A percentile compares a stretch with the other conserved stretches of the same genome.
Conservation (phyloP, 2,113 vertebrate species). For the Tragulus kanchil region DNA sequence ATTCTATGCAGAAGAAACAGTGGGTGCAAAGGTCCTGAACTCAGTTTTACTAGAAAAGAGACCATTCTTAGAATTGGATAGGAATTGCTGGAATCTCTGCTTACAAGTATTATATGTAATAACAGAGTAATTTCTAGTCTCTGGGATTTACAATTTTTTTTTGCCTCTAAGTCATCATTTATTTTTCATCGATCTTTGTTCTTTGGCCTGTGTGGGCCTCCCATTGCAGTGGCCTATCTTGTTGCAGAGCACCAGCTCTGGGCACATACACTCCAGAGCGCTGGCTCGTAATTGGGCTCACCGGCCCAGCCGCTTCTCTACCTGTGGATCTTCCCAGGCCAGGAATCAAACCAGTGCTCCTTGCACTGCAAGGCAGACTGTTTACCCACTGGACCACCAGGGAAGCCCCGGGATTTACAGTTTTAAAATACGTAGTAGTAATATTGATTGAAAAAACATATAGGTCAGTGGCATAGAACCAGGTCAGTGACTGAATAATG, state of each 20-base stretch:
- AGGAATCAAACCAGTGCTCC: no score
- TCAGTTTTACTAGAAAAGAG: background rate
- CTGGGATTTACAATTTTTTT: slow-evolving; percentile 6
- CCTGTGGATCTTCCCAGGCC: no score
- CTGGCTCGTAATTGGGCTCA: no score
- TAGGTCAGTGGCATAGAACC: background rate
- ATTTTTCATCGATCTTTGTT: no score
- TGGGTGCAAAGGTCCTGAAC: background rate
- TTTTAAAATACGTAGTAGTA: slow-evolving; percentile 30
- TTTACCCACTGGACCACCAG: no score
- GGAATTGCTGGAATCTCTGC: background rate
- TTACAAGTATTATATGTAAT: slow-evolving; percentile 1
- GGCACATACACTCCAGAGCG: no score
- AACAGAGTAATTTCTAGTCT: background rate
- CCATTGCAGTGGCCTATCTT: no score
- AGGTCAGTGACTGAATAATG: slow-evolving; percentile 41
- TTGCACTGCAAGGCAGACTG: no score
- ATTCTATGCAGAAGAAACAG: background rate
- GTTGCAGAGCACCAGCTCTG: no score
- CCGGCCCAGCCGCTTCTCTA: no score
- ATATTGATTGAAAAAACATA: background rate
- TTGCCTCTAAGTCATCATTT: no score
- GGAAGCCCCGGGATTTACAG: background rate
- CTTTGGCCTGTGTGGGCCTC: no score
- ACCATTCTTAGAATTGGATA: background rate